These are phyloP conservation scores for Apoderus coryli DNA, from an alignment of 2,888 invertebrate species.

Conservation along the genomic window DNA sequence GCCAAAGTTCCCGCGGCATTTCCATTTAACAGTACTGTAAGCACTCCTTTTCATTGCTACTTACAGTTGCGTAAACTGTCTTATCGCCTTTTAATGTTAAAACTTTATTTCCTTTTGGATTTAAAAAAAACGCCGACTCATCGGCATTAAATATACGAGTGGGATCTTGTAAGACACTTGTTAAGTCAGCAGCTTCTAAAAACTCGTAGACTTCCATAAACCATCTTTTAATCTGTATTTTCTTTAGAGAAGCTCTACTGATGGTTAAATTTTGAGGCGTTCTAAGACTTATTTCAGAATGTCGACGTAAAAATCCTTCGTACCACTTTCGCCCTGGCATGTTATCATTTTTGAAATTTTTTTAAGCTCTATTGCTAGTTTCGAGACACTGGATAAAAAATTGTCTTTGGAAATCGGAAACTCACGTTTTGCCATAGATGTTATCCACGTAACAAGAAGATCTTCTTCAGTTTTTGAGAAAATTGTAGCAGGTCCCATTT, in stretches of 20 bases:
- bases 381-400: conserved; percentile 11
- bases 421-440: conserved; percentile 11
- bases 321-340: conserved; percentile 12
- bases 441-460: conserved; percentile 10
- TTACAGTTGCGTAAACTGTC: conserved; percentile 9
- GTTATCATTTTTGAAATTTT: conserved; percentile 12
- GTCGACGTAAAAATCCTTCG: conserved; percentile 7
- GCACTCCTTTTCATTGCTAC: conserved; percentile 13
- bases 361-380: conserved; percentile 12
- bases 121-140: no score
- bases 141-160: conserved; percentile 12
- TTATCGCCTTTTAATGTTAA: conserved; percentile 9
- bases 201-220: conserved; percentile 8
- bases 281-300: no score
- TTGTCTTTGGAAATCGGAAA: conserved; percentile 13
- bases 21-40: conserved; percentile 11
- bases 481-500: conserved; percentile 10
- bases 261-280: conserved; percentile 6
- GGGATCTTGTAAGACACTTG: conserved; percentile 7
- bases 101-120: conserved; percentile 10
- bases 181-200: conserved; percentile 1
- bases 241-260: conserved; percentile 8
- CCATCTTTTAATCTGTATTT: conserved; percentile 6
- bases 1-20: conserved; percentile 10
- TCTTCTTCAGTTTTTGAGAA: conserved; percentile 9